Conservation (phyloP, 1,140 invertebrate genomes). For the Zaprionus vittiger region DNA sequence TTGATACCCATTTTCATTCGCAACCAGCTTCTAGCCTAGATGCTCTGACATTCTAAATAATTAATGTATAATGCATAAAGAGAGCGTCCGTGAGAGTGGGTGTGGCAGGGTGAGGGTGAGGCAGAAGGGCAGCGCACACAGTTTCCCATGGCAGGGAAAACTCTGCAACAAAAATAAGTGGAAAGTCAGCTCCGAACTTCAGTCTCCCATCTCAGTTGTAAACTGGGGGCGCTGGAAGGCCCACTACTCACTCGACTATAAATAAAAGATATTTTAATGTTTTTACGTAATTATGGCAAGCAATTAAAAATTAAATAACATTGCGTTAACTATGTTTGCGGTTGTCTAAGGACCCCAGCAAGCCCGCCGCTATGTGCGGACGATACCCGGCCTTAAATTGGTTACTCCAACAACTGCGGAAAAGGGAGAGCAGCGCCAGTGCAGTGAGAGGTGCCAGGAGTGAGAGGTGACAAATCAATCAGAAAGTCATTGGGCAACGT, state of each 20-base stretch:
- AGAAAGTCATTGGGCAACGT: conserved; percentile 66
- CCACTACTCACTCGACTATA: conserved; percentile 42
- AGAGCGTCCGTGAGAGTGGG: conserved; percentile 4
- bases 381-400: background rate
- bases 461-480: conserved; percentile 73
- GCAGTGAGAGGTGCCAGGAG: background rate
- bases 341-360: conserved; percentile 17
- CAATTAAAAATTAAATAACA: conserved; percentile 76
- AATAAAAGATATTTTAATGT: conserved; percentile 81
- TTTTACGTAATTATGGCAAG: conserved; percentile 78
- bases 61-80: conserved; percentile 78
- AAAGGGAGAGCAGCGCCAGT: background rate
- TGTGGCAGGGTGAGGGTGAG: background rate
- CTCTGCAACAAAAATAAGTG: conserved; percentile 70
- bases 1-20: conserved; percentile 59
- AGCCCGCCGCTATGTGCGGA: too few relatives aligned
- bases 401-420: background rate
- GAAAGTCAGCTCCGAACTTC: conserved; percentile 32
- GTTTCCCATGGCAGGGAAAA: conserved; percentile 42
- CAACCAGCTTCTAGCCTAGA: conserved; percentile 66
- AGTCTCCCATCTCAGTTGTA: conserved; percentile 36
- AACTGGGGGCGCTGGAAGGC: conserved; percentile 7
- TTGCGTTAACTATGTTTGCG: conserved; percentile 70
- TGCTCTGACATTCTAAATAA: conserved; percentile 81
- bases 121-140: background rate